phyloP scores from a whole-genome alignment of 2,113 vertebrate genomes.

The Pterophyllum scalare region DNA sequence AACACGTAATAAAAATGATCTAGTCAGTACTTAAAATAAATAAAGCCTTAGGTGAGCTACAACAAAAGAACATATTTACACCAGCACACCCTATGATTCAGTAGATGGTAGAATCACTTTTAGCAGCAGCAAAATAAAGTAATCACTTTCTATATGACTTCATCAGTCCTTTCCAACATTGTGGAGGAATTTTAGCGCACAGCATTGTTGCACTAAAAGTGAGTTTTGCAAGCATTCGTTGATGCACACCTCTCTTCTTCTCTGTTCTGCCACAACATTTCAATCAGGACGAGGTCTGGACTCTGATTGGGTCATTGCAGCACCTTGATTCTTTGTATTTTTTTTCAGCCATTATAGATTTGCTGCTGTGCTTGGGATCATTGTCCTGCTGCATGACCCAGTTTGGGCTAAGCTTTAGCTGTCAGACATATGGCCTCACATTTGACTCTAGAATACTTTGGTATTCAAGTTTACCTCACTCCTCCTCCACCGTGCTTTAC shows the following conservation, averaged over 20 bases:
- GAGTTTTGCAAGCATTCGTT: not conserved
- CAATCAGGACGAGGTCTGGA: accelerated
- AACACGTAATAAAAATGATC: not conserved
- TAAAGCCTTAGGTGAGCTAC: not conserved
- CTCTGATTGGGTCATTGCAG: not conserved
- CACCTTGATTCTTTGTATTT: not conserved
- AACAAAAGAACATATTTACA: too few species aligned
- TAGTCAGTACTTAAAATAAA: not conserved
- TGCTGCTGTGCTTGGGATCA: not conserved
- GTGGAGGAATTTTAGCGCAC: not conserved
- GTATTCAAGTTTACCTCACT: too few species aligned
- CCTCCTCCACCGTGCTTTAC: not conserved
- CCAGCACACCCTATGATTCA: not conserved
- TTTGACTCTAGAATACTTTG: not conserved
- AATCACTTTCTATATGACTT: not conserved
- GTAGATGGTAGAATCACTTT: not conserved
- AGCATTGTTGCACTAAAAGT: not conserved
- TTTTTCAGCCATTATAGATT: not conserved
- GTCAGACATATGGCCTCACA: not conserved
- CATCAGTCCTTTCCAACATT: not conserved
- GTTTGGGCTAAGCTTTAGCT: not conserved
- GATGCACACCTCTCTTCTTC: not conserved
- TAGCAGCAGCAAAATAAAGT: not conserved
- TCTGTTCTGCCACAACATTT: not conserved
- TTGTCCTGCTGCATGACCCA: not conserved